These are phyloP conservation scores for Gymnoscelis rufifasciata DNA, from an alignment of 2,888 invertebrate genomes.

Conservation along the genomic window DNA sequence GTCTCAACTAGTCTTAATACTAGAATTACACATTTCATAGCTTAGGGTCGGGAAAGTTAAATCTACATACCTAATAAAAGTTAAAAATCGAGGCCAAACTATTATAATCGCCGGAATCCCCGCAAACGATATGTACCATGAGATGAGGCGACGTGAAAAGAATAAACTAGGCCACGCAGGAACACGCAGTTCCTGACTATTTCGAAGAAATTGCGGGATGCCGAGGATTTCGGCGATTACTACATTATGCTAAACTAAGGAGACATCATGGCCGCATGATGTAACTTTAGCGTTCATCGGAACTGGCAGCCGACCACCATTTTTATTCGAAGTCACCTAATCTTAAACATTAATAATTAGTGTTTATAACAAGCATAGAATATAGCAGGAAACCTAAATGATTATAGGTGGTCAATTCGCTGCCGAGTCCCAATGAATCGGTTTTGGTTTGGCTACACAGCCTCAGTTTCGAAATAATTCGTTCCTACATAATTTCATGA, in stretches of 20 bases:
- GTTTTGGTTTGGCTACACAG: slow-evolving; percentile 70
- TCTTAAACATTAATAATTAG: slow-evolving; percentile 19
- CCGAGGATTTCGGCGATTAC: slow-evolving; percentile 54
- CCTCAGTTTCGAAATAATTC: slow-evolving; percentile 56
- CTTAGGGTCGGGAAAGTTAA: slow-evolving; percentile 57
- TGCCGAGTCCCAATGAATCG: slow-evolving; percentile 44
- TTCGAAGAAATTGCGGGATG: neutral
- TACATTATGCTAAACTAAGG: slow-evolving; percentile 54
- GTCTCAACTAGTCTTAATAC: slow-evolving; percentile 33
- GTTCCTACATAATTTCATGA: slow-evolving; percentile 54
- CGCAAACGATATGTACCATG: slow-evolving; percentile 20
- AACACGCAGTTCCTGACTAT: slow-evolving; percentile 2
- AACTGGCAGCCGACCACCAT: slow-evolving; percentile 39
- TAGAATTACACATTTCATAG: slow-evolving; percentile 76
- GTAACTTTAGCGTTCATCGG: slow-evolving; percentile 56
- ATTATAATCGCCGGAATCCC: slow-evolving; percentile 37
- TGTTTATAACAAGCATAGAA: slow-evolving; percentile 19
- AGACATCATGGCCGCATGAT: slow-evolving; percentile 78
- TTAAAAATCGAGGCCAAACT: slow-evolving; percentile 74
- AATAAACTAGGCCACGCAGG: slow-evolving; percentile 5
- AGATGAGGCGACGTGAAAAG: neutral
- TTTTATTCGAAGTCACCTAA: slow-evolving; percentile 16
- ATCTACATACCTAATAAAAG: slow-evolving; percentile 35
- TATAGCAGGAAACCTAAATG: slow-evolving; percentile 17
- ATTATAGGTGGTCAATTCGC: slow-evolving; percentile 30